Percentiles rank a stretch among this genome's conserved stretches.
These are phyloP conservation scores for Parauchenoglanis ngamensis DNA, from an alignment of 2,797 vertebrate genomes.

Conservation along the genomic window DNA sequence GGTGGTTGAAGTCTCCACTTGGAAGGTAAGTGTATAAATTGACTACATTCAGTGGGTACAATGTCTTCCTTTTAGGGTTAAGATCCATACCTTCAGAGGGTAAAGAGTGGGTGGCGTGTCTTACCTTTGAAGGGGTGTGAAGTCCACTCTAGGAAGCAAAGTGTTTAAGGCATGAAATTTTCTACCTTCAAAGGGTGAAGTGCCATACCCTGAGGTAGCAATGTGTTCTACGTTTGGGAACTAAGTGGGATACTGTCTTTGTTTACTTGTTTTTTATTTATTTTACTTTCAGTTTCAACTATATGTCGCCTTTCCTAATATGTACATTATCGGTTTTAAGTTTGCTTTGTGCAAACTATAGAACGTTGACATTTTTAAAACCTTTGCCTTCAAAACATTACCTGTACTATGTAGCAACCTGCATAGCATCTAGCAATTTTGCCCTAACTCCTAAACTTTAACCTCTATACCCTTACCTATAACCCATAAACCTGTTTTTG, in stretches of 20 bases:
- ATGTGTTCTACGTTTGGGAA: not conserved
- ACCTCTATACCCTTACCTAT: not conserved
- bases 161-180: not conserved
- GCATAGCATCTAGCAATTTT: not conserved
- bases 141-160: not conserved
- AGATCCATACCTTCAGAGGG: not conserved
- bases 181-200: not conserved
- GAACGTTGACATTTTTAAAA: not conserved
- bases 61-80: not conserved
- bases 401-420: not conserved
- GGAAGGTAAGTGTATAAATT: not conserved
- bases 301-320: not conserved
- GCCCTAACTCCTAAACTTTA: not conserved
- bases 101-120: not conserved
- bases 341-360: not conserved
- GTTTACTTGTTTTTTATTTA: not conserved
- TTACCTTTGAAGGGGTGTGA: not conserved
- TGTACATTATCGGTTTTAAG: not conserved
- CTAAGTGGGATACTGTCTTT: not conserved
- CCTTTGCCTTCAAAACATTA: not conserved
- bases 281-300: not conserved
- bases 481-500: not conserved
- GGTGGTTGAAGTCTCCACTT: not conserved
- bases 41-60: not conserved
- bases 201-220: not conserved